A percentile compares a stretch with the other conserved stretches of the same genome.
These are phyloP conservation scores for Athrips mouffetella DNA, from an alignment of 2,888 invertebrate genomes.

Conservation along the genomic window DNA sequence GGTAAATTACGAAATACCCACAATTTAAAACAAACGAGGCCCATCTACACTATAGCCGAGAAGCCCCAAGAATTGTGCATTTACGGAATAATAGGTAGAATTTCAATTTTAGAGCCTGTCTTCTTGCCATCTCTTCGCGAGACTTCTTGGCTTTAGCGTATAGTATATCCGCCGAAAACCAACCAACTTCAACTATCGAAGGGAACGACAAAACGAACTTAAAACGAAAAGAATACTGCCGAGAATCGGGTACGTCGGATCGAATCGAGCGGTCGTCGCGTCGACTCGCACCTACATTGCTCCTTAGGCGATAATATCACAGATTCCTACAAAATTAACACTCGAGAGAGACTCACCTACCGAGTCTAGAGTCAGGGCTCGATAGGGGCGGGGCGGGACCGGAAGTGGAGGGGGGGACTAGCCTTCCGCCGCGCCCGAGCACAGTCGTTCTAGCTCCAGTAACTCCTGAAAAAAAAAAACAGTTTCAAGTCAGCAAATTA, in stretches of 20 bases:
- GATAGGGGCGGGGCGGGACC: conserved; percentile 22
- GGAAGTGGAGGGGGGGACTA: conserved; percentile 30
- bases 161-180: not conserved
- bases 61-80: too few relatives aligned
- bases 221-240: conserved; percentile 36
- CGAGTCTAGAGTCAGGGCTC: conserved; percentile 16
- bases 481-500: not conserved
- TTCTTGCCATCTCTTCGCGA: too few relatives aligned
- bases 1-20: conserved; percentile 26
- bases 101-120: too few relatives aligned
- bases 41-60: conserved; percentile 15
- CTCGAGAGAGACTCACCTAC: conserved; percentile 33
- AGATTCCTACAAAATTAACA: conserved; percentile 62
- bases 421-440: conserved; percentile 60
- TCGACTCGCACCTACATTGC: conserved; percentile 29
- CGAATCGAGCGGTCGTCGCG: conserved; percentile 18
- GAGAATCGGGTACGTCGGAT: conserved; percentile 16
- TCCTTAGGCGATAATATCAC: conserved; percentile 75
- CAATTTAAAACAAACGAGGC: conserved; percentile 21
- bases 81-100: too few relatives aligned
- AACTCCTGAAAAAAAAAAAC: conserved; percentile 49
- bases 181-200: not conserved
- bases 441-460: conserved; percentile 56
- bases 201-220: conserved; percentile 33
- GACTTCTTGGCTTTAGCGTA: too few relatives aligned